These are phyloP conservation scores for Melanerpes formicivorus DNA, from an alignment of 2,113 vertebrate genomes.

Conservation along the genomic window DNA sequence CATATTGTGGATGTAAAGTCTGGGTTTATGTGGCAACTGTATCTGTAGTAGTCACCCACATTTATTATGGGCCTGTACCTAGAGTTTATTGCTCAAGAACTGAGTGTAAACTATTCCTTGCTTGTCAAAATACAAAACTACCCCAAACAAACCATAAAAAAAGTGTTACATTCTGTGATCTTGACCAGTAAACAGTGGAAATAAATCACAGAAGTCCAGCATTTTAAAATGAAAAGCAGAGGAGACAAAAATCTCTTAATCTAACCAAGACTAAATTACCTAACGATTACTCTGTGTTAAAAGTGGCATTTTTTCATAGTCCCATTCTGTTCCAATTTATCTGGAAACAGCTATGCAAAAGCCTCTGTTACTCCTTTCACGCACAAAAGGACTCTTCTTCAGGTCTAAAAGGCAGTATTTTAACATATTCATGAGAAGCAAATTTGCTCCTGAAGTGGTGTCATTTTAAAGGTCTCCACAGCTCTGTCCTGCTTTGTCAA, in stretches of 20 bases:
- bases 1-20: slow-evolving; percentile 35
- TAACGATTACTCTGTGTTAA: background rate
- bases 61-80: background rate
- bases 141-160: background rate
- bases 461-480: background rate
- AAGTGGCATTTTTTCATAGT: background rate
- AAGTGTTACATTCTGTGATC: background rate
- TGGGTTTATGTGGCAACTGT: background rate
- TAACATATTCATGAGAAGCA: background rate
- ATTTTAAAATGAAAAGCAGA: background rate
- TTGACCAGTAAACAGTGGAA: background rate
- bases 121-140: background rate
- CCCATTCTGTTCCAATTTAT: background rate
- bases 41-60: slow-evolving; percentile 3
- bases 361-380: background rate
- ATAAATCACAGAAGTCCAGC: background rate
- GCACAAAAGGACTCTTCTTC: background rate
- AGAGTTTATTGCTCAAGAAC: background rate
- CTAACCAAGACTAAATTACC: background rate
- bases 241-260: background rate
- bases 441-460: background rate
- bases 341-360: background rate
- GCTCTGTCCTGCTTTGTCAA: background rate
- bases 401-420: background rate
- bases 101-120: background rate